A percentile compares a stretch with the other conserved stretches of the same genome.
These are phyloP conservation scores for Pterostichus niger DNA, from an alignment of 2,888 invertebrate species.

Conservation along the genomic window DNA sequence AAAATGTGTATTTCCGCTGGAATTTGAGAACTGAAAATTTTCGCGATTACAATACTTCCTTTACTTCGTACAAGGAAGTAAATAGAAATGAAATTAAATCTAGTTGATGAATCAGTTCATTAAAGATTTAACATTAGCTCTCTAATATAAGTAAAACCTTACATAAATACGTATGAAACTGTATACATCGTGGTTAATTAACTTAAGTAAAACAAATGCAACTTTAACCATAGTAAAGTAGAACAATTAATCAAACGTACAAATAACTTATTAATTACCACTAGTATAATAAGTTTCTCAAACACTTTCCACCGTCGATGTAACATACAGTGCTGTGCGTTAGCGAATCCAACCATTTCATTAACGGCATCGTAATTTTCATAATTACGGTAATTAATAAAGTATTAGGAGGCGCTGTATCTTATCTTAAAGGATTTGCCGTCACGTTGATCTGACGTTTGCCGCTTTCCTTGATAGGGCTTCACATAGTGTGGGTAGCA, in stretches of 20 bases:
- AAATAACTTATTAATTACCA: constrained; percentile 42
- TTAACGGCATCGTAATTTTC: constrained; percentile 56
- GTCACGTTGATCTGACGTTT: constrained; percentile 4
- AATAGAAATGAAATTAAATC: no score
- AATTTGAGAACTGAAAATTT: no score
- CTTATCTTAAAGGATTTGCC: constrained; percentile 50
- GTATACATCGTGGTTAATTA: no score
- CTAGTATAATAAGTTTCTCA: not conserved
- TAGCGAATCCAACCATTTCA: constrained; percentile 47
- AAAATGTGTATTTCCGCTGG: no score
- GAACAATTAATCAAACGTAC: constrained; percentile 29
- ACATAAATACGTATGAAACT: not conserved
- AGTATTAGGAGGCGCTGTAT: constrained; percentile 49
- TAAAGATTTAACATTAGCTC: no score
- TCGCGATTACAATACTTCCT: no score
- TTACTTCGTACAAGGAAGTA: no score
- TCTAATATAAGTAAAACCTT: no score
- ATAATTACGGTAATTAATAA: constrained; percentile 60
- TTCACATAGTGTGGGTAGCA: constrained; percentile 3
- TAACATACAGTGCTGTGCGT: not conserved
- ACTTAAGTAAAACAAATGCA: not conserved
- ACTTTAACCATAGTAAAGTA: constrained; percentile 11
- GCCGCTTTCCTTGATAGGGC: constrained; percentile 5
- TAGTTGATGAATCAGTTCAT: no score
- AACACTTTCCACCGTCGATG: constrained; percentile 15